Conservation (phyloP, 2,113 vertebrate species). For the Triplophysa rosa region DNA sequence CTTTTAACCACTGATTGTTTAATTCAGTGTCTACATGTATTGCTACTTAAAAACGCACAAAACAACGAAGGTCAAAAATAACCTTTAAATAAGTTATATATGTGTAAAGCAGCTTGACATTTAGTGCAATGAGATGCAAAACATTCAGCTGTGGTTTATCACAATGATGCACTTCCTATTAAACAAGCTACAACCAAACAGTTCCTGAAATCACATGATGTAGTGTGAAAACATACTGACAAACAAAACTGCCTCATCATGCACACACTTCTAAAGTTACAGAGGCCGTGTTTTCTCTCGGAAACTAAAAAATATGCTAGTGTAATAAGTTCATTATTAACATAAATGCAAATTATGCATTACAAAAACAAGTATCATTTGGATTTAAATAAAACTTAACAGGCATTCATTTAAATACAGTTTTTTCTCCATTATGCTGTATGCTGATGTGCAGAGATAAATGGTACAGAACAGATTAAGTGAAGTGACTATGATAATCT, state of each 20-base stretch:
- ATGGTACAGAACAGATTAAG: too few relatives aligned
- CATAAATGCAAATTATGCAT: too few relatives aligned
- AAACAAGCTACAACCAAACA: slow-evolving; percentile 7
- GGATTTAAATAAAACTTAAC: too few relatives aligned
- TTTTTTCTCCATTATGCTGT: not conserved
- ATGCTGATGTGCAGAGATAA: not conserved
- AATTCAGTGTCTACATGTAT: too few relatives aligned
- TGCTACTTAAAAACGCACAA: too few relatives aligned
- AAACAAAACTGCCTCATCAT: not conserved
- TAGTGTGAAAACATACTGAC: not conserved
- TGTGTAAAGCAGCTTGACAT: too few relatives aligned
- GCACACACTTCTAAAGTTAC: not conserved
- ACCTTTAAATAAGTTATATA: not conserved
- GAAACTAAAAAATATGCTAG: not conserved
- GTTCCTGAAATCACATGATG: not conserved
- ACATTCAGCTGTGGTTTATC: not conserved
- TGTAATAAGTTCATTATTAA: not conserved
- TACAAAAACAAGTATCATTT: too few relatives aligned
- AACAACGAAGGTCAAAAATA: not conserved
- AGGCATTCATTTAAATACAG: not conserved
- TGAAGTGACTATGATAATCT: not conserved
- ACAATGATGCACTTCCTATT: not conserved
- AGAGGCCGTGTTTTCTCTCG: not conserved
- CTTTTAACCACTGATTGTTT: too few relatives aligned
- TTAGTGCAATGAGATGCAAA: not conserved